These are phyloP conservation scores for Mus spicilegus DNA, from an alignment of 2,113 vertebrate species.

Conservation along the genomic window DNA sequence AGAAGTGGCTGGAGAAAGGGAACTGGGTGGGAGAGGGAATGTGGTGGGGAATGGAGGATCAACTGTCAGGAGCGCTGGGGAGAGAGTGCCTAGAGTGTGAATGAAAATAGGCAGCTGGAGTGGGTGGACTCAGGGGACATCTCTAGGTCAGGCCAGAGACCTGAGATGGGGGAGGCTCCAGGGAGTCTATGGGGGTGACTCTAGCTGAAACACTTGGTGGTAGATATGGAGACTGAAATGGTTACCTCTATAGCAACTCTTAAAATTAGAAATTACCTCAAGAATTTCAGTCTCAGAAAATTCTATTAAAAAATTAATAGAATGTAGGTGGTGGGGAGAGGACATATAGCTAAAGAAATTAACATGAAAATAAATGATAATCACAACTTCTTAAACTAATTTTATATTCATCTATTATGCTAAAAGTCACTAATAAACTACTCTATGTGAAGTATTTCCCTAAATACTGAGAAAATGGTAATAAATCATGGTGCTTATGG, in stretches of 20 bases:
- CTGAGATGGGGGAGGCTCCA: too few relatives aligned
- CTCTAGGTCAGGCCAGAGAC: too few relatives aligned
- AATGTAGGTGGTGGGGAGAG: fast-evolving
- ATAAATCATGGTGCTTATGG: neutral
- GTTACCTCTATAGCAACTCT: neutral
- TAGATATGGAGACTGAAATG: too few relatives aligned
- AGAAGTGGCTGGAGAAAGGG: too few relatives aligned
- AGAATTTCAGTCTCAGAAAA: neutral
- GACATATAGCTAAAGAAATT: neutral
- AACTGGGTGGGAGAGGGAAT: too few relatives aligned
- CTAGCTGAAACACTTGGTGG: too few relatives aligned
- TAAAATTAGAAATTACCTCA: constrained; percentile 38
- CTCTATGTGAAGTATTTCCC: neutral
- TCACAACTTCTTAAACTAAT: neutral
- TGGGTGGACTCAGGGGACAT: too few relatives aligned
- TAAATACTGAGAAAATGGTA: neutral
- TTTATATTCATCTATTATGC: neutral
- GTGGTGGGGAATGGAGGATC: too few relatives aligned
- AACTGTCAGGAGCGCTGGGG: too few relatives aligned
- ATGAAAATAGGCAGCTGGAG: too few relatives aligned
- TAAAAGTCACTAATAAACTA: neutral
- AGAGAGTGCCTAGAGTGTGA: too few relatives aligned
- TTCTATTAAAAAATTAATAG: neutral
- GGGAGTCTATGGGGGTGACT: too few relatives aligned
- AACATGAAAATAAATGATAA: neutral